A percentile compares a stretch with the other conserved stretches of the same genome.
Conservation (phyloP, 1,140 invertebrate species). For the Carposina sasakii region DNA sequence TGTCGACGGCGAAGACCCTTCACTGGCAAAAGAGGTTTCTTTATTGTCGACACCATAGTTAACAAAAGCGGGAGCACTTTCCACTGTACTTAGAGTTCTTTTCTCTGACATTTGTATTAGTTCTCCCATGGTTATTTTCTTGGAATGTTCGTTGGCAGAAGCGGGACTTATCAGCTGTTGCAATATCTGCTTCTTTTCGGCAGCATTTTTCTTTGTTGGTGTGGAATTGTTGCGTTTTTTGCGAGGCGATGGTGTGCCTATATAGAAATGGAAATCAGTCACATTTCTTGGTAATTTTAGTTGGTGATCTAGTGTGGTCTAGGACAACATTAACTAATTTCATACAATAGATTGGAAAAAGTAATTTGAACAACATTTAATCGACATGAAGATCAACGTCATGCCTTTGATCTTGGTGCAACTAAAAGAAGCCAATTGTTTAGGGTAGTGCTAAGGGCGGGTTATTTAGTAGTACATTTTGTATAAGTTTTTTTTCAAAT, state of each 20-base stretch:
- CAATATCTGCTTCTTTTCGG: conserved; percentile 82
- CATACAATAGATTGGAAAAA: no score
- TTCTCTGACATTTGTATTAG: conserved; percentile 80
- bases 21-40: conserved; percentile 75
- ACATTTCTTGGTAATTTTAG: no score
- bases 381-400: no score
- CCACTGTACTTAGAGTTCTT: conserved; percentile 59
- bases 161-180: conserved; percentile 78
- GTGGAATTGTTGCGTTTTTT: conserved; percentile 83
- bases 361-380: no score
- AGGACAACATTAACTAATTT: no score
- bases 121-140: conserved; percentile 77
- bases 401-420: conserved; percentile 45
- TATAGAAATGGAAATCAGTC: no score
- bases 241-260: conserved; percentile 80
- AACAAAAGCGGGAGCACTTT: conserved; percentile 62
- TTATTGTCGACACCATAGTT: conserved; percentile 61
- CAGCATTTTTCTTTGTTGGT: conserved; percentile 78
- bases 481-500: conserved; percentile 11
- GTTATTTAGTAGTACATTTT: conserved; percentile 10
- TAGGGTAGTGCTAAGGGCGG: no score
- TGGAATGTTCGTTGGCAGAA: conserved; percentile 62
- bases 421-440: conserved; percentile 65
- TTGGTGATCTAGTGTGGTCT: no score
- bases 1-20: conserved; percentile 61